These are phyloP conservation scores for Plectus sambesii DNA, from an alignment of 1,140 invertebrate genomes.

Conservation along the genomic window DNA sequence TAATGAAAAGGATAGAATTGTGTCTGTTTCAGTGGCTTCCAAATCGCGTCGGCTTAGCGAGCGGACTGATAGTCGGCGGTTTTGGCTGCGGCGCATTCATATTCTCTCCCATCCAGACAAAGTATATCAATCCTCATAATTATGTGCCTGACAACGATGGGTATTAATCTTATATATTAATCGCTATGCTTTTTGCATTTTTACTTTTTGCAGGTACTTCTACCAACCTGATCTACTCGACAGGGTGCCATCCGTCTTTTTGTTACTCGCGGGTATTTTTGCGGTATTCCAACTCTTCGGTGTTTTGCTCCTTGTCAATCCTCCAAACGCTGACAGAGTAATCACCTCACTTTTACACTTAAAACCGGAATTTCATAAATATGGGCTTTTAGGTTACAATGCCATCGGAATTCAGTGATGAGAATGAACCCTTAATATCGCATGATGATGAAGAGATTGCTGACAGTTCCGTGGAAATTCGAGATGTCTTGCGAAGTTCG, in stretches of 20 bases:
- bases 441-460: constrained; percentile 24
- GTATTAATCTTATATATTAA: constrained; percentile 19
- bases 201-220: constrained; percentile 35
- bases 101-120: constrained; percentile 43
- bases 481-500: constrained; percentile 39
- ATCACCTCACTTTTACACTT: not conserved
- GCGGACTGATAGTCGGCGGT: constrained; percentile 43
- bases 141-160: constrained; percentile 33
- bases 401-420: no score
- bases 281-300: constrained; percentile 38
- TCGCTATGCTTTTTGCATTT: constrained; percentile 9
- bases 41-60: constrained; percentile 34
- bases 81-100: constrained; percentile 42
- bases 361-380: not conserved
- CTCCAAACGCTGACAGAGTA: constrained; percentile 29
- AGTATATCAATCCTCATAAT: constrained; percentile 37
- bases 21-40: constrained; percentile 34
- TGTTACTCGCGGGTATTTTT: constrained; percentile 32
- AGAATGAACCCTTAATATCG: not conserved
- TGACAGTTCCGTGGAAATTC: constrained; percentile 37
- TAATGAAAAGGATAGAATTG: constrained; percentile 18
- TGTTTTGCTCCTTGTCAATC: constrained; percentile 41
- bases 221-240: constrained; percentile 27
- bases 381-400: no score
- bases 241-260: constrained; percentile 34